A percentile compares a stretch with the other conserved stretches of the same genome.
phyloP scores from a whole-genome alignment of 2,113 vertebrate species.

The Todiramphus saurophagus region DNA sequence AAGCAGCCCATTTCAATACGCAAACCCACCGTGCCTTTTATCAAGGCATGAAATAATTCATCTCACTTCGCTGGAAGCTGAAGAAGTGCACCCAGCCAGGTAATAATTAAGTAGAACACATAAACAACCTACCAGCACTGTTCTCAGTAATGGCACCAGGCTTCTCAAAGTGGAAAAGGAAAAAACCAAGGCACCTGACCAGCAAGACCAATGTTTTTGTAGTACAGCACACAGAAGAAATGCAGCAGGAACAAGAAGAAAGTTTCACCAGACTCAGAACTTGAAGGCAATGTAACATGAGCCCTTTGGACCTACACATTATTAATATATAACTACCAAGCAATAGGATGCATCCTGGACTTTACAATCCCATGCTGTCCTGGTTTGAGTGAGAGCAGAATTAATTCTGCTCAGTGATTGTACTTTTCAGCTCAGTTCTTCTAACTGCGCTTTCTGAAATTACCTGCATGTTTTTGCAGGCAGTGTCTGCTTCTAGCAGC shows the following conservation, averaged over 20 bases:
- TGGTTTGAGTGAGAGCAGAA: no score
- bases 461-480: no score
- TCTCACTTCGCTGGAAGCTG: background rate
- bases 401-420: no score
- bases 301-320: conserved; percentile 33
- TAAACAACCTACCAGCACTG: background rate
- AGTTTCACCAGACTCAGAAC: background rate
- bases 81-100: background rate
- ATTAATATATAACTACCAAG: conserved; percentile 59
- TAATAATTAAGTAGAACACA: background rate
- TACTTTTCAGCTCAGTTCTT: no score
- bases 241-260: background rate
- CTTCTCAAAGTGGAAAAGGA: background rate
- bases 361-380: background rate
- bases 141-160: background rate
- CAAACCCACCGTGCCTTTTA: background rate
- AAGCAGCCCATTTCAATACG: background rate
- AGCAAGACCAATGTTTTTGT: background rate
- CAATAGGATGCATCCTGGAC: background rate
- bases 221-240: background rate
- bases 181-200: background rate
- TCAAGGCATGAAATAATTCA: background rate
- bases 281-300: background rate
- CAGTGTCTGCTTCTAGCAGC: no score
- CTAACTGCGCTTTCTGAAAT: no score